Conservation (phyloP, 2,888 invertebrate genomes). For the Drosophila leonis region DNA sequence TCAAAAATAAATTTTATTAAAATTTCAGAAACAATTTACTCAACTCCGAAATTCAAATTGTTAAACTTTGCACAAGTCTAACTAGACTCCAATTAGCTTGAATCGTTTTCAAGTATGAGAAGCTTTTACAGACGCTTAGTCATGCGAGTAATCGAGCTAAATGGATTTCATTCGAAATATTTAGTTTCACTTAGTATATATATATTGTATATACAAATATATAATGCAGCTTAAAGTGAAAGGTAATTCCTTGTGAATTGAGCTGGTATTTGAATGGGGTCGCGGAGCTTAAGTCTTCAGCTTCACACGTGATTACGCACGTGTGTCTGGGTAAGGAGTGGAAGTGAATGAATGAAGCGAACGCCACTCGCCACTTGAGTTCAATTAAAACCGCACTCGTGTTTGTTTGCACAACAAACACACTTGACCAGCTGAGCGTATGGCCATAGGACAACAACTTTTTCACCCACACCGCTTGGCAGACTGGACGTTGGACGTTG, state of each 20-base stretch:
- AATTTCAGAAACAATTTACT: too few species aligned
- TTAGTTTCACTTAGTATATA: too few species aligned
- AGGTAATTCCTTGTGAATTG: background rate
- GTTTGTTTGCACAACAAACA: conserved; percentile 79
- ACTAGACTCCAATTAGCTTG: too few species aligned
- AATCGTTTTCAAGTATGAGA: too few species aligned
- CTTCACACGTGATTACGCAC: conserved; percentile 43
- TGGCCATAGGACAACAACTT: conserved; percentile 28
- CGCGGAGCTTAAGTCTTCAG: conserved; percentile 14
- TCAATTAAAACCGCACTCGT: conserved; percentile 81
- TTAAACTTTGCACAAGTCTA: too few species aligned
- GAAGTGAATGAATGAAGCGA: conserved; percentile 1
- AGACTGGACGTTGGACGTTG: background rate
- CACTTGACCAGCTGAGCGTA: conserved; percentile 54
- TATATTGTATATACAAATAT: too few species aligned
- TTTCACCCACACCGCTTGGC: background rate
- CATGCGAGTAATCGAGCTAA: too few species aligned
- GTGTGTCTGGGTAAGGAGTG: conserved; percentile 3
- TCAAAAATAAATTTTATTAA: too few species aligned
- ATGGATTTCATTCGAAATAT: too few species aligned
- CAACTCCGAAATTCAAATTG: too few species aligned
- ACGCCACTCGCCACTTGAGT: conserved; percentile 76
- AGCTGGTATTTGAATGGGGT: conserved; percentile 4
- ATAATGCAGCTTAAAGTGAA: background rate
- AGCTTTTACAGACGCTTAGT: too few species aligned